Conservation (phyloP, 2,888 invertebrate species). For the Hypercompe scribonia region DNA sequence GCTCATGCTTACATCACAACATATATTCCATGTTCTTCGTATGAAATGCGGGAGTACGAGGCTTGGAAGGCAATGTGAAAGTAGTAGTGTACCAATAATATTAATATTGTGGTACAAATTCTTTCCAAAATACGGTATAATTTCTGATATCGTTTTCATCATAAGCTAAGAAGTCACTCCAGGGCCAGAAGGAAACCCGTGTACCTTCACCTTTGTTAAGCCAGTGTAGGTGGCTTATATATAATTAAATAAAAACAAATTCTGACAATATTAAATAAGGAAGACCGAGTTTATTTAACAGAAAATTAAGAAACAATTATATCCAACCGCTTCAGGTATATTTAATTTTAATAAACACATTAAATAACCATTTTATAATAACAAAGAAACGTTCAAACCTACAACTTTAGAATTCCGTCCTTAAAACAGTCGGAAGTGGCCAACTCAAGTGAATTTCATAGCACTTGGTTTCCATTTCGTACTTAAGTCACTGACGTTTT, state of each 20-base stretch:
- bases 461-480: constrained; percentile 5
- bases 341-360: not conserved
- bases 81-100: no score
- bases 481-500: constrained; percentile 2
- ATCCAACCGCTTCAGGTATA: not conserved
- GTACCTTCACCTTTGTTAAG: no score
- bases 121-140: no score
- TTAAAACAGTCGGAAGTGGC: constrained; percentile 13
- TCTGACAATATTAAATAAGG: not conserved
- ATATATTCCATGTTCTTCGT: not conserved
- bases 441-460: constrained; percentile 9
- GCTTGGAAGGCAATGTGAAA: not conserved
- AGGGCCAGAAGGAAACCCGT: no score
- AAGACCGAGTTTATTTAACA: not conserved
- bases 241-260: not conserved
- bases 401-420: constrained; percentile 7
- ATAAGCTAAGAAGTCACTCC: no score
- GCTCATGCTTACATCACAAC: not conserved
- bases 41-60: not conserved
- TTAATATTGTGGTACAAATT: no score
- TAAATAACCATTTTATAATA: not conserved
- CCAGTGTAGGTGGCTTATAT: not conserved
- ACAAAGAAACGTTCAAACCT: not conserved
- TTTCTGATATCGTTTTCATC: no score
- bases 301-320: not conserved